These are phyloP conservation scores for Sesia apiformis DNA, from an alignment of 2,888 invertebrate genomes.

Conservation along the genomic window DNA sequence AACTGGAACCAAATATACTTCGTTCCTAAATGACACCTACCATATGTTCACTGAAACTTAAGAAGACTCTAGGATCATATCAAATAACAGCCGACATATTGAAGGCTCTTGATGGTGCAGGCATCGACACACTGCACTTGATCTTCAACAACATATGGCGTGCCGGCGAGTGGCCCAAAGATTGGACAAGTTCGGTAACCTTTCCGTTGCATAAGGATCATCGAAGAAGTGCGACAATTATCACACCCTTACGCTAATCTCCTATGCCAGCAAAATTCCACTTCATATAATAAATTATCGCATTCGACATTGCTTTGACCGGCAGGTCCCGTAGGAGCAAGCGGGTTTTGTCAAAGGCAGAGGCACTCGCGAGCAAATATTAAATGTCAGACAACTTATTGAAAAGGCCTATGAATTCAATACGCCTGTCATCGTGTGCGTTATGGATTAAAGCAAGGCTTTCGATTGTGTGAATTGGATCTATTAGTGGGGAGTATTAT, in stretches of 20 bases:
- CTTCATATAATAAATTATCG: slow-evolving; percentile 5
- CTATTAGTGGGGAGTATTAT: slow-evolving; percentile 2
- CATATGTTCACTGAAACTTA: too few relatives aligned
- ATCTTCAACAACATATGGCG: neutral
- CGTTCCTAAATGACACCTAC: too few relatives aligned
- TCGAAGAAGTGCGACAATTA: slow-evolving; percentile 2
- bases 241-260: neutral
- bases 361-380: slow-evolving; percentile 9
- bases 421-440: slow-evolving; percentile 2
- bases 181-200: neutral
- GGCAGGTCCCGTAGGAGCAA: slow-evolving; percentile 10
- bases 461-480: slow-evolving; percentile 9
- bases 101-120: too few relatives aligned
- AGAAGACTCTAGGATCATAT: too few relatives aligned
- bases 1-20: too few relatives aligned
- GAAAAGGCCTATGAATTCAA: slow-evolving; percentile 9
- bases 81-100: too few relatives aligned
- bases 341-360: slow-evolving; percentile 11
- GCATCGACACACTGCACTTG: too few relatives aligned
- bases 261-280: slow-evolving; percentile 2
- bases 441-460: slow-evolving; percentile 9
- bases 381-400: slow-evolving; percentile 7
- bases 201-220: slow-evolving; percentile 6
- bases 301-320: neutral
- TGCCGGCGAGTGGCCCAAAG: neutral